These are phyloP conservation scores for Halictus ligatus DNA, from an alignment of 2,888 invertebrate species.

Conservation along the genomic window DNA sequence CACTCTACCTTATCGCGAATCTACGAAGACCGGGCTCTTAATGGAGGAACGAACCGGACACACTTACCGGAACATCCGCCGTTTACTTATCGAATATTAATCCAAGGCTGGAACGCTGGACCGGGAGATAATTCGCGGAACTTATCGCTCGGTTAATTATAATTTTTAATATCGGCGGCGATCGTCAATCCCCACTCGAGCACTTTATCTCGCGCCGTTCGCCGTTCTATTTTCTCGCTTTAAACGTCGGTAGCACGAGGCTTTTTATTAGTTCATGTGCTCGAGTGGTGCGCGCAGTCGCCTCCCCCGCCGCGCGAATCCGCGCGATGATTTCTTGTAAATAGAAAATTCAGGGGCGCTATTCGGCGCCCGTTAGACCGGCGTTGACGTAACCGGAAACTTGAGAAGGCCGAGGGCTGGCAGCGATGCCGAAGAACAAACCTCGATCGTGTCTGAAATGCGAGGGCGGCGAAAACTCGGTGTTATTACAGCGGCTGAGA, in stretches of 20 bases:
- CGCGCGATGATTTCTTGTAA: constrained; percentile 33
- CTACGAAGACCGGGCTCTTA: neutral
- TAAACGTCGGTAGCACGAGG: neutral
- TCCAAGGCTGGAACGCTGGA: neutral
- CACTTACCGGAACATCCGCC: neutral
- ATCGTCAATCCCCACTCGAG: constrained; percentile 22
- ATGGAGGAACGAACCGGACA: neutral
- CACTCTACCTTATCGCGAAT: too few species aligned
- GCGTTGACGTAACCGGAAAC: constrained; percentile 1
- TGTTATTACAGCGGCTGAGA: constrained; percentile 22
- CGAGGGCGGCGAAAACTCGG: constrained; percentile 8
- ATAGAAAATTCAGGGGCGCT: constrained; percentile 27
- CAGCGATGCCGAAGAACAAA: constrained; percentile 18
- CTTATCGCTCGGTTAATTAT: constrained; percentile 42
- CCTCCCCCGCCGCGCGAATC: neutral
- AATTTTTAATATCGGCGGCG: constrained; percentile 45
- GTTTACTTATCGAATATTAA: constrained; percentile 16
- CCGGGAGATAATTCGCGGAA: constrained; percentile 29
- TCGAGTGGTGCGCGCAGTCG: constrained; percentile 30
- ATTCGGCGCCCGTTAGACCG: neutral
- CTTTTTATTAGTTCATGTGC: constrained; percentile 47
- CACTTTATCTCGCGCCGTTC: constrained; percentile 21
- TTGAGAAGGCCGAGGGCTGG: neutral
- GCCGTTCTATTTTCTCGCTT: too few species aligned
- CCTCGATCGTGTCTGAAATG: constrained; percentile 36